phyloP scores from a whole-genome alignment of 2,113 vertebrate species.

The Carassius carassius region DNA sequence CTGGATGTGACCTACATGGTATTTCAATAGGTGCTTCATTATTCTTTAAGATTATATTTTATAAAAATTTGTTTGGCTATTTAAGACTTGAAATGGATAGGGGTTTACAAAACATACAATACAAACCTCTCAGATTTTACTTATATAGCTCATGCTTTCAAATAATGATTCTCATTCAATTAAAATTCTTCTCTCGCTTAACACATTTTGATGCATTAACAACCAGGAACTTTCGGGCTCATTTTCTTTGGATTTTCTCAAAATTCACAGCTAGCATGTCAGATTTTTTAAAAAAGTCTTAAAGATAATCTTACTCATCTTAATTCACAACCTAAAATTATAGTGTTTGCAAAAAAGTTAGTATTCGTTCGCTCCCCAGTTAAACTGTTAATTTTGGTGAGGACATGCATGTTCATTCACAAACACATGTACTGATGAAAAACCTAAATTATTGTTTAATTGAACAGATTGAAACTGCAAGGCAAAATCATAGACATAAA shows the following conservation, averaged over 20 bases:
- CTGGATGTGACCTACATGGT: constrained; percentile 74
- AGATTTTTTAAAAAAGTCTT: neutral
- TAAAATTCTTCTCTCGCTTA: constrained; percentile 18
- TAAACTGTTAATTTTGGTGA: constrained; percentile 11
- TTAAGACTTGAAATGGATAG: constrained; percentile 34
- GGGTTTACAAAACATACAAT: constrained; percentile 35
- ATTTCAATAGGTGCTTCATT: constrained; percentile 61
- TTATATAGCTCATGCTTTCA: constrained; percentile 24
- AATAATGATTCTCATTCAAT: constrained; percentile 14
- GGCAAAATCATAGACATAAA: constrained; percentile 24
- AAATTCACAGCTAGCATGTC: constrained; percentile 51
- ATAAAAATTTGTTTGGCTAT: constrained; percentile 4
- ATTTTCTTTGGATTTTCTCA: constrained; percentile 55
- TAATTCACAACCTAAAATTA: neutral
- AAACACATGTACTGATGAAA: constrained; percentile 11
- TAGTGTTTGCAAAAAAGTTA: constrained; percentile 11
- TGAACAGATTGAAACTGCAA: constrained; percentile 26
- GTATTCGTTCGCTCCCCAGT: neutral
- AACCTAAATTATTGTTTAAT: constrained; percentile 12
- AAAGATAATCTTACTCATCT: constrained; percentile 20
- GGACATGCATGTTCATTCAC: constrained; percentile 39
- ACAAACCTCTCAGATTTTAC: constrained; percentile 16
- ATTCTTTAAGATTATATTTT: neutral
- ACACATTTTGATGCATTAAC: neutral
- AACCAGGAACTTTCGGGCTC: neutral